Conservation (phyloP, 1,140 invertebrate species). For the Conopomorpha cramerella region DNA sequence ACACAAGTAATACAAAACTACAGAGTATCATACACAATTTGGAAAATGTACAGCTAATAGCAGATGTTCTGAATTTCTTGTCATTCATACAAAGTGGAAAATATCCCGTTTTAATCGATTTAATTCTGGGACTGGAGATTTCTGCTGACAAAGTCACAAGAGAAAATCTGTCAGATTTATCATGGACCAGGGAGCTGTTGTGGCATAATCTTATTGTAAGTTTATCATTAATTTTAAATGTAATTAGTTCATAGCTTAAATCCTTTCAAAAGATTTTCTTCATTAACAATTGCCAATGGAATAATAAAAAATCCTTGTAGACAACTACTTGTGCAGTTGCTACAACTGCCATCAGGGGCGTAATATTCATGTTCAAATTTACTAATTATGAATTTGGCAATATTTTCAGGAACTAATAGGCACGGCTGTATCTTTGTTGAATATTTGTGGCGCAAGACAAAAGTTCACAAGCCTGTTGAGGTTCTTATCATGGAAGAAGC, state of each 20-base stretch:
- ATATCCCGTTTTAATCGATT: constrained; percentile 64
- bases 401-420: constrained; percentile 63
- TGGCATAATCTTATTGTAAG: constrained; percentile 73
- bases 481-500: constrained; percentile 38
- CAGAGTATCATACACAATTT: constrained; percentile 53
- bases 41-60: constrained; percentile 60
- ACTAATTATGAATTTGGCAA: too few species aligned
- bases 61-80: constrained; percentile 65
- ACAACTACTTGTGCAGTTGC: background rate
- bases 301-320: background rate
- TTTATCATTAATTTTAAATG: constrained; percentile 4
- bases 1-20: constrained; percentile 51
- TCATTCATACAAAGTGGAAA: constrained; percentile 65
- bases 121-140: constrained; percentile 57
- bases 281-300: background rate
- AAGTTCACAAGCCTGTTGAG: constrained; percentile 47
- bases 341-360: too few species aligned
- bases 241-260: background rate
- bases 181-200: constrained; percentile 67
- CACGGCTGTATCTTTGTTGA: constrained; percentile 63
- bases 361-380: too few species aligned
- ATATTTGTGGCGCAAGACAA: constrained; percentile 57
- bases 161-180: constrained; percentile 62
- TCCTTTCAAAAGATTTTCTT: background rate
- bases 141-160: constrained; percentile 50